Conservation (phyloP, 2,888 invertebrate genomes). For the Eristalis arbustorum region DNA sequence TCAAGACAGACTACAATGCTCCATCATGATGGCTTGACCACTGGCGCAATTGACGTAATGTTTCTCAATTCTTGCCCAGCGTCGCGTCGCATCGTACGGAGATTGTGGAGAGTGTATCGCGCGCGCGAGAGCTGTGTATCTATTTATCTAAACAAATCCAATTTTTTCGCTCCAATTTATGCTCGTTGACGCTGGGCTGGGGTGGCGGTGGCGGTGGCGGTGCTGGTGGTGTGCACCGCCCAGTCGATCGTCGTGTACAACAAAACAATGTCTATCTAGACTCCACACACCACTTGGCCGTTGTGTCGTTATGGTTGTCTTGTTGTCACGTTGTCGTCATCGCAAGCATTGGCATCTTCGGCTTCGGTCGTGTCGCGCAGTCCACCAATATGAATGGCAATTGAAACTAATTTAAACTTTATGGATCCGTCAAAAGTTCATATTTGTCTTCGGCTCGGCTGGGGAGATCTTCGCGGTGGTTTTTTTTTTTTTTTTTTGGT, state of each 20-base stretch:
- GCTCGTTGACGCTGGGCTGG: conserved; percentile 49
- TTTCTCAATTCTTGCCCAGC: conserved; percentile 61
- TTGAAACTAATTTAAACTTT: conserved; percentile 71
- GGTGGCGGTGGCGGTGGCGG: no score
- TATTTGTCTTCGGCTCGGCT: conserved; percentile 55
- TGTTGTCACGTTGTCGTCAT: not conserved
- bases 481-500: not conserved
- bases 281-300: conserved; percentile 22
- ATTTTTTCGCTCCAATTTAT: conserved; percentile 67
- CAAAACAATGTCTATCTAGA: conserved; percentile 32
- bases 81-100: not conserved
- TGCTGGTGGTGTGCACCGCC: not conserved
- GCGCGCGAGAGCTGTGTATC: conserved; percentile 15
- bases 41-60: conserved; percentile 69
- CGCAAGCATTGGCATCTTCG: not conserved
- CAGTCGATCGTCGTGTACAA: conserved; percentile 17
- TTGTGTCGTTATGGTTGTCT: conserved; percentile 26
- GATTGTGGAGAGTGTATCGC: conserved; percentile 24
- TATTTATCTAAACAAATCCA: conserved; percentile 68
- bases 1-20: conserved; percentile 51
- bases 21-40: conserved; percentile 28
- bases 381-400: conserved; percentile 54
- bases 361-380: conserved; percentile 27
- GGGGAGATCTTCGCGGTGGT: conserved; percentile 1
- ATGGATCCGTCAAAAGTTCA: conserved; percentile 68